A percentile compares a stretch with the other conserved stretches of the same genome.
These are phyloP conservation scores for Ibycter americanus DNA, from an alignment of 2,797 vertebrate genomes.

Conservation along the genomic window DNA sequence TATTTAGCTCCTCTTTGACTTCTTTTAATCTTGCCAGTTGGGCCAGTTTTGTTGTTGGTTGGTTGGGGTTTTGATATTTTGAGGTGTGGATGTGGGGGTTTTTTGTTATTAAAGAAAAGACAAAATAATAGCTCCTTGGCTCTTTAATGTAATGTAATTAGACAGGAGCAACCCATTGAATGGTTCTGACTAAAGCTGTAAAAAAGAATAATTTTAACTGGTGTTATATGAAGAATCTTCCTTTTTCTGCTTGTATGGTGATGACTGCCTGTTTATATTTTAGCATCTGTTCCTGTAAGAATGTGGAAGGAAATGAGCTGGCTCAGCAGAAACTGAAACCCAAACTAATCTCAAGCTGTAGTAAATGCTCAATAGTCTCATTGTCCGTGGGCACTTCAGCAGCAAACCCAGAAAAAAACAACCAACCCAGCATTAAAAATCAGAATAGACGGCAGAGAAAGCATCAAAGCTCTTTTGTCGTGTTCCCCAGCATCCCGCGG, in stretches of 20 bases:
- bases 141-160: not conserved
- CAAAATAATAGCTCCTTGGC: not conserved
- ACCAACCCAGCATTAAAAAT: not conserved
- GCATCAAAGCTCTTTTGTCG: not conserved
- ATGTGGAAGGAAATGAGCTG: slow-evolving; percentile 27
- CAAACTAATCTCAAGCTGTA: not conserved
- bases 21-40: not conserved
- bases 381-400: not conserved
- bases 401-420: not conserved
- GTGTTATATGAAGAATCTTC: not conserved
- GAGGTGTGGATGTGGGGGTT: not conserved
- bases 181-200: not conserved
- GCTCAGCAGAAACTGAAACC: slow-evolving; percentile 47
- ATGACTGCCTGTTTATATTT: not conserved
- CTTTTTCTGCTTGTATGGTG: not conserved
- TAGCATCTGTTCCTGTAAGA: slow-evolving; percentile 13
- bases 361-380: not conserved
- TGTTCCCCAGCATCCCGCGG: not conserved
- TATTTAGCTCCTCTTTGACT: not conserved
- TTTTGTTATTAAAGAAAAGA: not conserved
- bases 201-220: not conserved
- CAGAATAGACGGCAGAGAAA: not conserved
- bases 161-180: not conserved
- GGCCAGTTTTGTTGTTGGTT: not conserved
- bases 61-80: not conserved